A percentile compares a stretch with the other conserved stretches of the same genome.
Evolutionary conservation across 2,113 vertebrate species (phyloP).

Genomic region (Bubo bubo): DNA sequence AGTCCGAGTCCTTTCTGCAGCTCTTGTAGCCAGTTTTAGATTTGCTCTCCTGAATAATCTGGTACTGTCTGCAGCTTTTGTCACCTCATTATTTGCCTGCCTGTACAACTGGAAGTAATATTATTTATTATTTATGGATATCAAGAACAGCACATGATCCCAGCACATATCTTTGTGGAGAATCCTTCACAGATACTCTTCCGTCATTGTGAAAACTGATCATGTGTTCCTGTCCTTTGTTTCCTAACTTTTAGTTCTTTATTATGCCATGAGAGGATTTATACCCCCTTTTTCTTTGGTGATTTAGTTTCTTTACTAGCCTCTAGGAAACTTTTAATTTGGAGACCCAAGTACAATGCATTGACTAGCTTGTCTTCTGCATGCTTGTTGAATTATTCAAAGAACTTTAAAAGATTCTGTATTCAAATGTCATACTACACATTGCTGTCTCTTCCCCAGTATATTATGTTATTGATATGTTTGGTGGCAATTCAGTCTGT

Average conservation of each 20-base stretch:
- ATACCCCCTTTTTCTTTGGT: not conserved
- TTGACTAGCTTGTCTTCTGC: not conserved
- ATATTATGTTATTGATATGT: not conserved
- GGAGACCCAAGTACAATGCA: not conserved
- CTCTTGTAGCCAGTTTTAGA: not conserved
- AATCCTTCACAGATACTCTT: not conserved
- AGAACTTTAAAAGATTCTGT: not conserved
- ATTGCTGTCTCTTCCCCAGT: not conserved
- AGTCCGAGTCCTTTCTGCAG: not conserved
- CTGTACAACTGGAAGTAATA: not conserved
- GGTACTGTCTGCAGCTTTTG: not conserved
- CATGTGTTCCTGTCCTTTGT: not conserved
- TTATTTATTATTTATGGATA: constrained; percentile 6
- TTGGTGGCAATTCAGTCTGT: not conserved
- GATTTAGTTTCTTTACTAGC: not conserved
- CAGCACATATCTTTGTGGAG: not conserved
- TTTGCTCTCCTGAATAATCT: not conserved
- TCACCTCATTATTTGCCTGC: not conserved
- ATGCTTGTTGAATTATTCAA: not conserved
- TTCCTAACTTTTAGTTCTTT: not conserved
- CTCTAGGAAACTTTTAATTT: not conserved
- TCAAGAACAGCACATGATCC: not conserved
- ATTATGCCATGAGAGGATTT: not conserved
- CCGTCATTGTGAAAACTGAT: not conserved
- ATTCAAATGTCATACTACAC: not conserved